Percentiles rank a stretch among this genome's conserved stretches.
phyloP scores from a whole-genome alignment of 2,113 vertebrate genomes.

The Acrocephalus arundinaceus region DNA sequence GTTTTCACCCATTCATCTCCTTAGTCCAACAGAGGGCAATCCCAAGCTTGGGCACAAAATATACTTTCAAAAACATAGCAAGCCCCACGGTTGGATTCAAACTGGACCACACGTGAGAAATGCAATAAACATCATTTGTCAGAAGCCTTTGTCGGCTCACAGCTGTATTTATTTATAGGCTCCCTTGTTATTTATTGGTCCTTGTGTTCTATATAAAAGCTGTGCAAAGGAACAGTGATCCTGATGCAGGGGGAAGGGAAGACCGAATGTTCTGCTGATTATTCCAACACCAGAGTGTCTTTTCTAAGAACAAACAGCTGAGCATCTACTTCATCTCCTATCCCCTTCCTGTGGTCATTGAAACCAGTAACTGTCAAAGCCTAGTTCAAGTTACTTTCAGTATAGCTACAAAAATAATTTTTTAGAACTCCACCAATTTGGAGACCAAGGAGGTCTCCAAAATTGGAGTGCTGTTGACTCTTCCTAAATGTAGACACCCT shows the following conservation, averaged over 20 bases:
- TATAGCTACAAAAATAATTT: neutral
- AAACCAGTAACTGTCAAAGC: neutral
- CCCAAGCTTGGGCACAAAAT: slow-evolving; percentile 37
- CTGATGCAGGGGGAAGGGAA: slow-evolving; percentile 9
- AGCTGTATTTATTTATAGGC: slow-evolving; percentile 81
- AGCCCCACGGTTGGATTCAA: slow-evolving; percentile 45
- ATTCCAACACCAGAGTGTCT: neutral
- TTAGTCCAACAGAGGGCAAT: neutral
- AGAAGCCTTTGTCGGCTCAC: slow-evolving; percentile 76
- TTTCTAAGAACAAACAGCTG: slow-evolving; percentile 3
- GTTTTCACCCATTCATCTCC: neutral
- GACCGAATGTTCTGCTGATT: slow-evolving; percentile 32
- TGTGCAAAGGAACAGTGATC: slow-evolving; percentile 56
- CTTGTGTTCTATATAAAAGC: slow-evolving; percentile 66
- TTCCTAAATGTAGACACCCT: neutral
- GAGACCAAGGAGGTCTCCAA: neutral
- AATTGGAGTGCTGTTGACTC: neutral
- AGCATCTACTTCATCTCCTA: neutral
- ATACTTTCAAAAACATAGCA: slow-evolving; percentile 25
- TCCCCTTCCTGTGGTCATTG: neutral
- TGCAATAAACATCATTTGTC: slow-evolving; percentile 82
- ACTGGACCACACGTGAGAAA: slow-evolving; percentile 79
- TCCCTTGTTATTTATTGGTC: slow-evolving; percentile 74
- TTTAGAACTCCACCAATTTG: neutral
- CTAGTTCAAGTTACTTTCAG: neutral